Evolutionary conservation across 2,888 invertebrate species (phyloP).

Genomic region (Drosophila prolongata): DNA sequence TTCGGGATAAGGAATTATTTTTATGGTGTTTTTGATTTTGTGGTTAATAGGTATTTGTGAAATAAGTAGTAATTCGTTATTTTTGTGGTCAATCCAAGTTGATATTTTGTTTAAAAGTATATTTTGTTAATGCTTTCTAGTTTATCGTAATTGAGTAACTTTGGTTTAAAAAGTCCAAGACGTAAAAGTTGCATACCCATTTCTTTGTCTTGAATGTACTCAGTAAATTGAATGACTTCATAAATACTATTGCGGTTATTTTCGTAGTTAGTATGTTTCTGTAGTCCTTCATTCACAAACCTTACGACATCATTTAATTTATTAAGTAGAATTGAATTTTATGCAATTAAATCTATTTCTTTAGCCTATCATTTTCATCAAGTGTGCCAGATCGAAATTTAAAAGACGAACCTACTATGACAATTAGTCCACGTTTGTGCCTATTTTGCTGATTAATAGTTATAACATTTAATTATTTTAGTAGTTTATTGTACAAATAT

Average conservation of each 20-base stretch:
- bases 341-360: constrained; percentile 2
- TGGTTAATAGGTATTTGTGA: too few relatives aligned
- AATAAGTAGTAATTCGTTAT: too few relatives aligned
- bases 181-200: too few relatives aligned
- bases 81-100: too few relatives aligned
- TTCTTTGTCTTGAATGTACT: neutral
- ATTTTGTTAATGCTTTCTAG: neutral
- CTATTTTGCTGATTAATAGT: too few relatives aligned
- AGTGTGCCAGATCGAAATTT: too few relatives aligned
- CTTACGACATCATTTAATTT: neutral
- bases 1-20: too few relatives aligned
- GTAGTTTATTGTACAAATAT: too few relatives aligned
- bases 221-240: neutral
- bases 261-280: constrained; percentile 2
- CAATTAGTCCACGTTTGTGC: too few relatives aligned
- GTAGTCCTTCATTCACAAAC: constrained; percentile 4
- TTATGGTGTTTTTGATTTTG: too few relatives aligned
- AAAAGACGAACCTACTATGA: too few relatives aligned
- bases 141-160: constrained; percentile 4
- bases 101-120: neutral
- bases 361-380: neutral
- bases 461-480: too few relatives aligned
- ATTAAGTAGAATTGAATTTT: constrained; percentile 1
- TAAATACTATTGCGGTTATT: neutral
- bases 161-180: neutral